These are phyloP conservation scores for Cantharis rufa DNA, from an alignment of 2,888 invertebrate species.

Conservation along the genomic window DNA sequence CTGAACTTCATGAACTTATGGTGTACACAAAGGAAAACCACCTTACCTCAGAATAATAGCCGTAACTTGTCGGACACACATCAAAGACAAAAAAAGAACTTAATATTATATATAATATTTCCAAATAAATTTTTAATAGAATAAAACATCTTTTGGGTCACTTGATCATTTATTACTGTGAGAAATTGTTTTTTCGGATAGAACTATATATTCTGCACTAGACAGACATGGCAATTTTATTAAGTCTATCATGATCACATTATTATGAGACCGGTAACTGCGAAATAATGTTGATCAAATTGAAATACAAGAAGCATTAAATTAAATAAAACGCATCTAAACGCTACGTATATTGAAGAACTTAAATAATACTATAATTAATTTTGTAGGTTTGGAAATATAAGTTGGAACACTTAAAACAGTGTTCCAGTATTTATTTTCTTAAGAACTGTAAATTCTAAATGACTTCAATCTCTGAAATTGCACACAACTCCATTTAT, in stretches of 20 bases:
- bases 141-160: not conserved
- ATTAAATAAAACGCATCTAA: slow-evolving; percentile 6
- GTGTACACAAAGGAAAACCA: not conserved
- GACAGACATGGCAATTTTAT: not conserved
- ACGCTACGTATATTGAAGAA: not conserved
- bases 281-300: not conserved
- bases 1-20: not conserved
- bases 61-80: not conserved
- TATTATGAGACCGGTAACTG: not conserved
- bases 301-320: not conserved
- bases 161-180: not conserved
- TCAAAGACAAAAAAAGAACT: not conserved
- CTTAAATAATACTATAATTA: slow-evolving; percentile 8
- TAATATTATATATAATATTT: not conserved
- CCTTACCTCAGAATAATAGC: not conserved
- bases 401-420: slow-evolving; percentile 5
- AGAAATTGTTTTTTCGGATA: not conserved
- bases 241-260: not conserved
- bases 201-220: not conserved
- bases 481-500: slow-evolving; percentile 9
- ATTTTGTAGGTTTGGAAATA: slow-evolving; percentile 6
- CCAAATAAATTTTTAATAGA: not conserved
- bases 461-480: slow-evolving; percentile 13
- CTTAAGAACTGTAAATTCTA: slow-evolving; percentile 12
- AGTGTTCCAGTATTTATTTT: slow-evolving; percentile 7